phyloP scores from a whole-genome alignment of 2,888 invertebrate species.

The Drosophila kuntzei region DNA sequence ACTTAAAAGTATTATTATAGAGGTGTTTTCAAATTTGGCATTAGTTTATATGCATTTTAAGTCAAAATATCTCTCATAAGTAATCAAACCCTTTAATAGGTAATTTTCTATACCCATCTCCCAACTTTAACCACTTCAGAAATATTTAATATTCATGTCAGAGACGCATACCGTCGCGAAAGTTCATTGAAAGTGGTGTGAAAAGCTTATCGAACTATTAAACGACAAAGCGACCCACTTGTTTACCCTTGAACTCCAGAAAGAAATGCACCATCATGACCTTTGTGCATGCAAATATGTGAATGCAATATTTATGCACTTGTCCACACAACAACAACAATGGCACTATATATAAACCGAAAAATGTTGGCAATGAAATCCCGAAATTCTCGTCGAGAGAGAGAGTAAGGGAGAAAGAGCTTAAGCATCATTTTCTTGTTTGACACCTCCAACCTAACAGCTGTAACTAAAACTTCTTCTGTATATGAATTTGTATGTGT shows the following conservation, averaged over 20 bases:
- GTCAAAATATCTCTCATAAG: too few relatives aligned
- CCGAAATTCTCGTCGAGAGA: not conserved
- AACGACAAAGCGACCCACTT: slow-evolving; percentile 15
- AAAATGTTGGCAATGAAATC: not conserved
- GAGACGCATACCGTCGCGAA: not conserved
- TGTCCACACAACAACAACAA: slow-evolving; percentile 16
- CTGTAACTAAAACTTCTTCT: too few relatives aligned
- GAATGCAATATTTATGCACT: slow-evolving; percentile 53
- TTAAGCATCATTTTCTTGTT: slow-evolving; percentile 5
- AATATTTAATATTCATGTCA: not conserved
- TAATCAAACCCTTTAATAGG: too few relatives aligned
- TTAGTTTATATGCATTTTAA: too few relatives aligned
- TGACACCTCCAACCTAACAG: slow-evolving; percentile 2
- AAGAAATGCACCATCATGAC: slow-evolving; percentile 32
- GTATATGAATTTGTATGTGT: too few relatives aligned
- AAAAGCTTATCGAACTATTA: slow-evolving; percentile 2
- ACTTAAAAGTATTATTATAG: too few relatives aligned
- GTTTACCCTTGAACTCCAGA: slow-evolving; percentile 51
- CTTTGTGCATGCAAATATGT: slow-evolving; percentile 40
- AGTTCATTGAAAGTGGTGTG: slow-evolving; percentile 4
- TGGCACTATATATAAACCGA: not conserved
- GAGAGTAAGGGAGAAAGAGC: slow-evolving; percentile 8
- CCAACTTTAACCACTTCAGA: not conserved
- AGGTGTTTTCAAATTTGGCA: too few relatives aligned
- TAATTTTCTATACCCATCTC: not conserved